phyloP scores from a whole-genome alignment of 2,113 vertebrate species.

The Choloepus hoffmanni region DNA sequence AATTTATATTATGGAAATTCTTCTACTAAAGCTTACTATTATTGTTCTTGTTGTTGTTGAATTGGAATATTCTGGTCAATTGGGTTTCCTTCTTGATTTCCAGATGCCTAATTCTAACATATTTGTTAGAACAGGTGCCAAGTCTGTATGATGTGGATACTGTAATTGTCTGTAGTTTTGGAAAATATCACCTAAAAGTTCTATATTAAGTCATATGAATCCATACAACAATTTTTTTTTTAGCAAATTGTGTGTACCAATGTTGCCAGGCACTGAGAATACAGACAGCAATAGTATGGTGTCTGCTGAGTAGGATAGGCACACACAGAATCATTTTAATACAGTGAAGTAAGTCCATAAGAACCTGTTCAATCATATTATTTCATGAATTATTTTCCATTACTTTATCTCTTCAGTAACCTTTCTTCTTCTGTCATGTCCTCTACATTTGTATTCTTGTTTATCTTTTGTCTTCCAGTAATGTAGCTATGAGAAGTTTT shows the following conservation, averaged over 20 bases:
- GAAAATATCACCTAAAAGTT: not conserved
- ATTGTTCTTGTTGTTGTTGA: not conserved
- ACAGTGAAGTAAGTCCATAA: not conserved
- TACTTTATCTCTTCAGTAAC: not conserved
- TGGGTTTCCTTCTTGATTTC: not conserved
- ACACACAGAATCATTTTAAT: not conserved
- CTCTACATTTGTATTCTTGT: not conserved
- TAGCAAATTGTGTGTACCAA: not conserved
- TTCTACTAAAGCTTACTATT: not conserved
- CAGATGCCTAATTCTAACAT: not conserved
- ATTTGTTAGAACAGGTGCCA: not conserved
- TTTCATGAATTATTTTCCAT: not conserved
- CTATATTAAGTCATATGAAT: constrained; percentile 6
- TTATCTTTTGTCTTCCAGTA: not conserved
- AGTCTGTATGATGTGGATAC: constrained; percentile 14
- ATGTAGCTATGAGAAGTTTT: not conserved
- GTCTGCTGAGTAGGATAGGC: not conserved
- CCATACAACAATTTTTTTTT: not conserved
- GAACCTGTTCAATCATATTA: not conserved
- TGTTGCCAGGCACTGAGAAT: not conserved
- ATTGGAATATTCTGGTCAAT: not conserved
- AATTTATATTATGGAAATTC: not conserved
- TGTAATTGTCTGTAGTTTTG: not conserved
- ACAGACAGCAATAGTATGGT: not conserved
- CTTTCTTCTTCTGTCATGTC: not conserved